phyloP scores from a whole-genome alignment of 1,140 invertebrate genomes.

The Drosophila sulfurigaster region DNA sequence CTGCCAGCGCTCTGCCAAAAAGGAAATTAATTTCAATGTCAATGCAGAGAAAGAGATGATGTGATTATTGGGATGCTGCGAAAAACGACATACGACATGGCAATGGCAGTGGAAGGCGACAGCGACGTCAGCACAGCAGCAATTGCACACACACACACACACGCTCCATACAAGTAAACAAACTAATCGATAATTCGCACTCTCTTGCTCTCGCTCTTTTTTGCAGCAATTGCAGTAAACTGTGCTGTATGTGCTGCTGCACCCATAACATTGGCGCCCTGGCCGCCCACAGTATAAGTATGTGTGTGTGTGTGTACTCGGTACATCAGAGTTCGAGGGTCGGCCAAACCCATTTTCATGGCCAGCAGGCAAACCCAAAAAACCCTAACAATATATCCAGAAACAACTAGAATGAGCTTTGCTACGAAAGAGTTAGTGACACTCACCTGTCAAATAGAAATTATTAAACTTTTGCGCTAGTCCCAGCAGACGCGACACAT shows the following conservation, averaged over 20 bases:
- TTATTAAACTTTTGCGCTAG: slow-evolving; percentile 93
- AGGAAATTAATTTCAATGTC: slow-evolving; percentile 49
- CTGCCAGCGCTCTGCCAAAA: slow-evolving; percentile 8
- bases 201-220: slow-evolving; percentile 47
- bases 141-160: slow-evolving; percentile 17
- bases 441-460: slow-evolving; percentile 93
- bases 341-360: slow-evolving; percentile 58
- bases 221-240: slow-evolving; percentile 56
- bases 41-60: slow-evolving; percentile 16
- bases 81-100: slow-evolving; percentile 36
- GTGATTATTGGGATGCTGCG: slow-evolving; percentile 38
- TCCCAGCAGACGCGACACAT: slow-evolving; percentile 88
- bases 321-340: slow-evolving; percentile 27
- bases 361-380: slow-evolving; percentile 35
- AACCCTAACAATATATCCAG: slow-evolving; percentile 5
- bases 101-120: slow-evolving; percentile 29
- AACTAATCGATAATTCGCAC: slow-evolving; percentile 64
- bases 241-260: slow-evolving; percentile 39
- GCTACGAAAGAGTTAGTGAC: slow-evolving; percentile 5
- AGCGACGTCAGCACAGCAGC: slow-evolving; percentile 37
- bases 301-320: slow-evolving; percentile 17
- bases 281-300: slow-evolving; percentile 42
- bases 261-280: slow-evolving; percentile 54
- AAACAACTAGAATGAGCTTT: slow-evolving; percentile 3
- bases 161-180: slow-evolving; percentile 42